phyloP scores from a whole-genome alignment of 2,113 vertebrate species.

The Climacteris rufus region DNA sequence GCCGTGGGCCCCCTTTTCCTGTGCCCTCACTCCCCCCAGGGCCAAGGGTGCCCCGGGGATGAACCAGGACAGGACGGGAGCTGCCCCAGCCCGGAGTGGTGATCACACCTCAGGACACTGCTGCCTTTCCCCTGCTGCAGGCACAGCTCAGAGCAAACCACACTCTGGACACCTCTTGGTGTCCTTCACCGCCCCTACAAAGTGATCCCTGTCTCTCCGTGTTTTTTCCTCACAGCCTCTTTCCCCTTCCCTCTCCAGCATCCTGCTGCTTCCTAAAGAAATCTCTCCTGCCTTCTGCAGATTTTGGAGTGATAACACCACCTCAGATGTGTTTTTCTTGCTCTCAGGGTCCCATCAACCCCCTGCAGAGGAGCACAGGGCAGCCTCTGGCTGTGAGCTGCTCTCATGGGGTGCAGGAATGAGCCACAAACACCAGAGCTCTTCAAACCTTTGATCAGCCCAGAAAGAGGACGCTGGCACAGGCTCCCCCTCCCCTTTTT shows the following conservation, averaged over 20 bases:
- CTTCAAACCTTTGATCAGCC: background rate
- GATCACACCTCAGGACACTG: background rate
- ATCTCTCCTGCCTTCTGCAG: rapidly evolving
- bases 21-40: background rate
- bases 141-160: rapidly evolving
- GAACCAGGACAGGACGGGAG: rapidly evolving
- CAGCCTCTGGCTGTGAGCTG: background rate
- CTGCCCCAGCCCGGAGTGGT: background rate
- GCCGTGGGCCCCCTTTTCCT: rapidly evolving
- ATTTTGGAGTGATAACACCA: background rate
- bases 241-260: background rate
- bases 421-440: background rate
- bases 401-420: rapidly evolving
- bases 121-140: background rate
- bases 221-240: background rate
- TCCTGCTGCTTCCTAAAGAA: background rate
- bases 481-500: background rate
- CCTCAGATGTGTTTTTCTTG: background rate
- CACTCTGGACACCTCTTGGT: rapidly evolving
- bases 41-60: rapidly evolving
- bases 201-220: rapidly evolving
- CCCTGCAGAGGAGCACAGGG: background rate
- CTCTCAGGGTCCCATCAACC: background rate
- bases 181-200: background rate
- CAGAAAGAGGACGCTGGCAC: background rate